Evolutionary conservation across 2,113 vertebrate species (phyloP).

Genomic region (Elachura formosa): DNA sequence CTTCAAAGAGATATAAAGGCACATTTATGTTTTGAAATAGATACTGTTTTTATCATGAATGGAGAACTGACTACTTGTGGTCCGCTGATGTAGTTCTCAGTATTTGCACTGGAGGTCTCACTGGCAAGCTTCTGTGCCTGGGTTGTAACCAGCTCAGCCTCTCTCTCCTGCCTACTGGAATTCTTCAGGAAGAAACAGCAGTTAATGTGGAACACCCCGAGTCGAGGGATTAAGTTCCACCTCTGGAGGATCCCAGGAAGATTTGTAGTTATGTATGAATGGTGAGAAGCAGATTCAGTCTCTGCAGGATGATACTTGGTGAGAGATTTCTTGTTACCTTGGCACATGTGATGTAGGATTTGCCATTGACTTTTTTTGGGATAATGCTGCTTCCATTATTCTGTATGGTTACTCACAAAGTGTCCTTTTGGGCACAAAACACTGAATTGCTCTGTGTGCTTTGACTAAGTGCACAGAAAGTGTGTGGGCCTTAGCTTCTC

Average conservation of each 20-base stretch:
- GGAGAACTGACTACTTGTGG: not conserved
- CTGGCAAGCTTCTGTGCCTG: rapidly evolving
- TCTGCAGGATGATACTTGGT: not conserved
- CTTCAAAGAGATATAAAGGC: not conserved
- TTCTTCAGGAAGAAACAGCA: not conserved
- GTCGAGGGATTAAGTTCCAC: not conserved
- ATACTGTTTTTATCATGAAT: not conserved
- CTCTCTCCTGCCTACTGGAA: not conserved
- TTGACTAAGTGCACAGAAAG: not conserved
- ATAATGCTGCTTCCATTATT: not conserved
- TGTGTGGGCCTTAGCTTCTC: not conserved
- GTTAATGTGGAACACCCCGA: not conserved
- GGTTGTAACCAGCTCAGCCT: not conserved
- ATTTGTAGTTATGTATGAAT: rapidly evolving
- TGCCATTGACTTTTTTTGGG: not conserved
- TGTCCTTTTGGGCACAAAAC: not conserved
- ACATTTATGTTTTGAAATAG: not conserved
- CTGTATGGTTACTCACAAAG: not conserved
- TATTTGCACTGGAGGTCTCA: not conserved
- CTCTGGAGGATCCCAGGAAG: not conserved
- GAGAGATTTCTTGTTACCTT: not conserved
- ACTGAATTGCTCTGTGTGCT: not conserved
- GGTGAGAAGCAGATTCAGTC: not conserved
- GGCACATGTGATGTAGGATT: not conserved
- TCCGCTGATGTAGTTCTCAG: not conserved